These are phyloP conservation scores for Aphelocoma coerulescens DNA, from an alignment of 2,113 vertebrate genomes.

Conservation along the genomic window DNA sequence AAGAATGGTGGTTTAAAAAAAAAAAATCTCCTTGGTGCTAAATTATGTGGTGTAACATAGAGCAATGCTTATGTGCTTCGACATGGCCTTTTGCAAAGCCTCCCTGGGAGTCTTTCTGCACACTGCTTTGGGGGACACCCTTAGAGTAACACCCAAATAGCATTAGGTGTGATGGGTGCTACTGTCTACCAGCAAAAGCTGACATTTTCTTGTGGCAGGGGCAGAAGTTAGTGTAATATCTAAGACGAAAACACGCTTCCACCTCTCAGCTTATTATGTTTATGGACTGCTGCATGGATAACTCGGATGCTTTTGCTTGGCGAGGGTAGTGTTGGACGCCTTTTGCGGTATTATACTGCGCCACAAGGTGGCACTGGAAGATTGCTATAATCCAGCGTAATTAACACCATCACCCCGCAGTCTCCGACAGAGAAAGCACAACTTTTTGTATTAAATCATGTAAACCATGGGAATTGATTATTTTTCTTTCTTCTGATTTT, in stretches of 20 bases:
- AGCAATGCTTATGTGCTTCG: neutral
- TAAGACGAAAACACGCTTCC: neutral
- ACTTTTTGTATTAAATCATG: conserved; percentile 42
- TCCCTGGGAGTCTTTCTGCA: neutral
- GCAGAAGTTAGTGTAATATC: neutral
- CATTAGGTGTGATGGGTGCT: neutral
- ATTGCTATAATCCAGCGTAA: conserved; percentile 62
- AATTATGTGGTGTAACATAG: neutral
- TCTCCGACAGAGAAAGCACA: neutral
- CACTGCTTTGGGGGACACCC: neutral
- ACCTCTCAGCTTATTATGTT: neutral
- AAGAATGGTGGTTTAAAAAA: neutral
- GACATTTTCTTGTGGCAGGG: neutral
- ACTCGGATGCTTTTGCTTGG: neutral
- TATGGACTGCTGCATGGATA: neutral
- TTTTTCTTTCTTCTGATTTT: conserved; percentile 33
- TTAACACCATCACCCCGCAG: neutral
- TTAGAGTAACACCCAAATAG: neutral
- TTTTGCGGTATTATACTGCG: neutral
- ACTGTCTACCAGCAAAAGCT: neutral
- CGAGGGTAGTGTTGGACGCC: neutral
- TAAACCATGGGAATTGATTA: neutral
- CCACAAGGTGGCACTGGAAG: conserved; percentile 75
- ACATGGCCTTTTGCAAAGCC: neutral
- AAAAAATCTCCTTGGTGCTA: neutral